These are phyloP conservation scores for Heterochromis multidens DNA, from an alignment of 2,113 vertebrate genomes.

Conservation along the genomic window DNA sequence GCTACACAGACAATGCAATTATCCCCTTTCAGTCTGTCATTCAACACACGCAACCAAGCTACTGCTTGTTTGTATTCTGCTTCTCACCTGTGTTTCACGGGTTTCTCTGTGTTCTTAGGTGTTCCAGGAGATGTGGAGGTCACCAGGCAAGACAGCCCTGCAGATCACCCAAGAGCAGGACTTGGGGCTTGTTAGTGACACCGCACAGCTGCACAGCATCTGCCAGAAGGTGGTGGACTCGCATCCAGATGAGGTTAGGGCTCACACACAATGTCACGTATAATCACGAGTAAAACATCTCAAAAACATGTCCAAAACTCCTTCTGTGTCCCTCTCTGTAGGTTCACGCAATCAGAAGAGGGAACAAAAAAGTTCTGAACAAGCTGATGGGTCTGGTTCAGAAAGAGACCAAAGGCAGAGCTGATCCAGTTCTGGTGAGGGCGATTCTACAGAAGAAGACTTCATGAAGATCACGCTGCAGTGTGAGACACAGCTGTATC, in stretches of 20 bases:
- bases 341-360: constrained; percentile 82
- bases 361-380: constrained; percentile 89
- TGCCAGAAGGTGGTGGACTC: constrained; percentile 83
- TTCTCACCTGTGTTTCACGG: background rate
- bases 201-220: constrained; percentile 78
- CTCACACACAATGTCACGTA: background rate
- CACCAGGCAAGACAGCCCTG: constrained; percentile 74
- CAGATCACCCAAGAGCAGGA: constrained; percentile 85
- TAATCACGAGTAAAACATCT: background rate
- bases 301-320: background rate
- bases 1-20: constrained; percentile 3
- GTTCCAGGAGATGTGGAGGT: constrained; percentile 84
- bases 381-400: constrained; percentile 90
- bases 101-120: constrained; percentile 52
- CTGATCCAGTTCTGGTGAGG: constrained; percentile 82
- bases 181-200: constrained; percentile 81
- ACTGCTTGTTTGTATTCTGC: background rate
- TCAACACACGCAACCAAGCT: background rate
- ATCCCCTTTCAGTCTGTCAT: background rate
- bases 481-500: background rate
- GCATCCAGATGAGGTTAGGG: constrained; percentile 82
- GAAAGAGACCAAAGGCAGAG: constrained; percentile 80
- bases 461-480: constrained; percentile 5
- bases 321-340: constrained; percentile 33
- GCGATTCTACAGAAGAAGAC: constrained; percentile 81